Evolutionary conservation across 2,797 vertebrate genomes (phyloP).

Genomic region (Chromis chromis): DNA sequence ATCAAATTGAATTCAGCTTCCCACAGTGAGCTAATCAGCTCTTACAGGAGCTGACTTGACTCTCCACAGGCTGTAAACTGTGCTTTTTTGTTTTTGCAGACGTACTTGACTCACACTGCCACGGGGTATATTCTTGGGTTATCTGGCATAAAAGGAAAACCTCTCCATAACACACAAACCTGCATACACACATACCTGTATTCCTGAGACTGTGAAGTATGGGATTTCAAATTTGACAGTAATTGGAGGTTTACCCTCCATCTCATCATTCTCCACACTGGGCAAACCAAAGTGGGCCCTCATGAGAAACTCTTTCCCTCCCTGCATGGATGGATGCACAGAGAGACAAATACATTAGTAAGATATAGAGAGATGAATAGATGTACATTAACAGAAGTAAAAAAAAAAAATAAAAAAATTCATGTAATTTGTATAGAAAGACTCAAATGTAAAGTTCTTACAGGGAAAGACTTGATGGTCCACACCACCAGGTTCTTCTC

Average conservation of each 20-base stretch:
- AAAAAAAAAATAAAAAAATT: background rate
- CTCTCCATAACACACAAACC: background rate
- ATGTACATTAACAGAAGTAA: background rate
- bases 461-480: constrained; percentile 96
- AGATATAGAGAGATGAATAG: background rate
- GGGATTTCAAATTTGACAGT: constrained; percentile 96
- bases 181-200: constrained; percentile 85
- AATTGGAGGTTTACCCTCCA: constrained; percentile 92
- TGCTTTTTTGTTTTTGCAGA: background rate
- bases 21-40: background rate
- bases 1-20: constrained; percentile 17
- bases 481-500: constrained; percentile 93
- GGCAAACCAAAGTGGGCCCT: constrained; percentile 94
- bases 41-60: constrained; percentile 45
- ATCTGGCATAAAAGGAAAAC: background rate
- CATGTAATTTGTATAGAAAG: background rate
- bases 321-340: constrained; percentile 73
- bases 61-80: background rate
- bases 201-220: constrained; percentile 96
- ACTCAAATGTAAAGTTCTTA: constrained; percentile 72
- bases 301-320: constrained; percentile 94
- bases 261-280: constrained; percentile 92
- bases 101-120: background rate
- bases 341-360: background rate
- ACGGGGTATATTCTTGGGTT: background rate